Evolutionary conservation across 2,797 vertebrate genomes (phyloP).

Genomic region (Acanthiza pusilla): DNA sequence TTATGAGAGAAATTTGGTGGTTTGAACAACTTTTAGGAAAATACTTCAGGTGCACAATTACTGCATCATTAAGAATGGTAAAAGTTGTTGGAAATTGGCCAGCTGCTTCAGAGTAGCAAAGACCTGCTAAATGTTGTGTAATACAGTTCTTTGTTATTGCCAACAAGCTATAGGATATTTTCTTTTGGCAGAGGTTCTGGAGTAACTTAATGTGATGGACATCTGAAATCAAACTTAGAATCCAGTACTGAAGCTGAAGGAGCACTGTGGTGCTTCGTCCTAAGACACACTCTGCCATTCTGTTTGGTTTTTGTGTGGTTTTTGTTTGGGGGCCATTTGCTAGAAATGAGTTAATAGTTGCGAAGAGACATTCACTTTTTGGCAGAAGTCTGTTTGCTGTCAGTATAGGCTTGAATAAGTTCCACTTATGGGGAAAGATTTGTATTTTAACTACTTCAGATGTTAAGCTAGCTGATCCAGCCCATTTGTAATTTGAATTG

Average conservation of each 20-base stretch:
- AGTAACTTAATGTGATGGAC: not conserved
- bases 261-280: not conserved
- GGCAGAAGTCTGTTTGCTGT: not conserved
- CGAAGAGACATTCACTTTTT: not conserved
- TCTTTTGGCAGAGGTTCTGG: not conserved
- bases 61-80: not conserved
- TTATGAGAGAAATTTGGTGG: not conserved
- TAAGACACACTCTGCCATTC: not conserved
- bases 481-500: not conserved
- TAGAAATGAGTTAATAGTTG: not conserved
- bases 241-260: not conserved
- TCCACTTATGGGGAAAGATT: not conserved
- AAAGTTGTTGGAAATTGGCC: not conserved
- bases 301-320: not conserved
- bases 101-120: not conserved
- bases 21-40: not conserved
- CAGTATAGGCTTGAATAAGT: not conserved
- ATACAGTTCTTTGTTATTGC: not conserved
- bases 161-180: not conserved
- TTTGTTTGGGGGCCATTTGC: not conserved
- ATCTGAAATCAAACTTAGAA: not conserved
- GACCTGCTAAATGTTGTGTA: not conserved
- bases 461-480: not conserved
- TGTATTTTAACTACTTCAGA: not conserved
- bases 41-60: not conserved